Evolutionary conservation across 2,888 invertebrate species (phyloP), one percentile per base, ranked within the genome.

Genomic region (Ecdyonurus torrentis): DNA sequence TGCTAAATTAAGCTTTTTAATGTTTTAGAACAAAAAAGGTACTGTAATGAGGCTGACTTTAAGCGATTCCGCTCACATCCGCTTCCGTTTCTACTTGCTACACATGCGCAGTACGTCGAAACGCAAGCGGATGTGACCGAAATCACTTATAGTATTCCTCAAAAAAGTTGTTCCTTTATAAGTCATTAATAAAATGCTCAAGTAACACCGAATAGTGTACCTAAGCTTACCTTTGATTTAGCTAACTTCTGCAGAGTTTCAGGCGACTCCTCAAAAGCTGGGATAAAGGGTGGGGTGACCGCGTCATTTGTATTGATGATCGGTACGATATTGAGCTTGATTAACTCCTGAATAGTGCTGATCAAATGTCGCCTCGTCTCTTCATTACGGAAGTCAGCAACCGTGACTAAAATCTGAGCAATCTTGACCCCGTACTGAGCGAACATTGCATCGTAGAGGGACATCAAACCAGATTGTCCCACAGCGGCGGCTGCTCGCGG

Each of bases 301-400:
- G 98, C 98, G 73, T 99, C 99, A 74, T 99, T 99, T 23, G 98
- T 96, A 76, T 99, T 99, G 70, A 99, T 91, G 70, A 99, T 98
- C 1, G 99, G 98, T 22, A 99, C 93, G 69, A 99, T 96, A 77
- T 98, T 98, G 68, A 99, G 78, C 64, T 91, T 91, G 68, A 99
- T 89, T 70, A 99, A 79, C 76, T 98, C 97, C 2, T 91, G 90
- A 65, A 99, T 78, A 0, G 98, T 98, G 70, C 91, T 87, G 76
- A 92, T 91, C 67, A 98, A 80, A 74, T 97, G 93, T 72, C 87
- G 87, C 53, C 96, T 80, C 1, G 95, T 95, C 72, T 94, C 89
- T 68, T 95, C 95, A 75, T 99, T 97, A 77, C 95, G 91, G 76
- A 99, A 98, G 75, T 99, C 99, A 0, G 96, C 92, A 72, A 97